phyloP scores from a whole-genome alignment of 2,888 invertebrate genomes.

The Chorisops tibialis region DNA sequence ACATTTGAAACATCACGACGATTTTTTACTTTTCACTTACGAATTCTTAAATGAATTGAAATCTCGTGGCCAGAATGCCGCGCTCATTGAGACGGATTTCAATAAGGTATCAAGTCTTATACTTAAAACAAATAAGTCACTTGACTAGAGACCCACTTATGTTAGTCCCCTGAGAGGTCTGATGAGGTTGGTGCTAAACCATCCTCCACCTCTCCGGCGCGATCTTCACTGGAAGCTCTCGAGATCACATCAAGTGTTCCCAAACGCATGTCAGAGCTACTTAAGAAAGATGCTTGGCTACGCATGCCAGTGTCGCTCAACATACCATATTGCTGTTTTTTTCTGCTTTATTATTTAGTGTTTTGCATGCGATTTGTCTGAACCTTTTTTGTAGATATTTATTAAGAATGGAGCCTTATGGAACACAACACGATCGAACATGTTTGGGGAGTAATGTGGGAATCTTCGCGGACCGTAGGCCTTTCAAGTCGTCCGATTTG shows the following conservation, averaged over 20 bases:
- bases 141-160: no score
- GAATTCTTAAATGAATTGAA: no score
- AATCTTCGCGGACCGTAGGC: conserved; percentile 13
- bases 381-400: conserved; percentile 6
- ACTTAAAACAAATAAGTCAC: no score
- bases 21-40: no score
- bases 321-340: no score
- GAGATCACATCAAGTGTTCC: not conserved
- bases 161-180: no score
- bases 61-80: no score
- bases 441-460: conserved; percentile 25
- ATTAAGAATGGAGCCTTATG: conserved; percentile 8
- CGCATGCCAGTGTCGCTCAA: conserved; percentile 23
- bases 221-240: no score
- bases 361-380: conserved; percentile 8
- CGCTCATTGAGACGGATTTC: no score
- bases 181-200: not conserved
- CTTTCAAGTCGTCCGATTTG: conserved; percentile 12
- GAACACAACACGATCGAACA: conserved; percentile 27
- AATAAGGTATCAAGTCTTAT: no score
- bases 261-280: no score
- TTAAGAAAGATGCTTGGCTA: not conserved
- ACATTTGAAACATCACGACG: no score
- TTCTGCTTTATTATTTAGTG: not conserved
- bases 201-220: not conserved